Base-by-base conservation (phyloP, 2,797 vertebrate species). In the Urosaurus nigricauda region DNA sequence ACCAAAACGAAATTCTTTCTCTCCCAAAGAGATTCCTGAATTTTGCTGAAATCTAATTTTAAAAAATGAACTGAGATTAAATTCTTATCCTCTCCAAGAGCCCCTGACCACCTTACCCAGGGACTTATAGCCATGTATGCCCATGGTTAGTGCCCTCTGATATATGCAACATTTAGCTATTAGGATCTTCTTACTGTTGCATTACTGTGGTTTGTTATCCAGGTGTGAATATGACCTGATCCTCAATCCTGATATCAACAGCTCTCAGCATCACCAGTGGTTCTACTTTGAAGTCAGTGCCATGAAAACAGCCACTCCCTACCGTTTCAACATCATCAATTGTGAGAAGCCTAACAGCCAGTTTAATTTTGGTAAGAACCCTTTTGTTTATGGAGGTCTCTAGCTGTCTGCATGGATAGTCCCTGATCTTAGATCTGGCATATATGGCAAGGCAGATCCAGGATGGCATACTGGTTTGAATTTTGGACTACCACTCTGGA, bases 301-400 rank as follows among this genome's bases (percentile, higher is more conserved):
- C 84, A 98, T 98, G 98, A 94, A 90, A 93, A 90, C 96, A 0
- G 93, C 94, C 0, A 68, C 97, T 81, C 94, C 97, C 2, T 99
- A 99, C 89, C 98, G 98, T 63, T 98, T 99, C 95, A 99, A 99
- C 87, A 14, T 99, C 95, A 97, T 99, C 97, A 99, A 99, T 96
- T 98, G 98, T 91, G 98, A 99, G 97, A 99, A 99, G 96, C 90
- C 95, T 93, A 98, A 99, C 96, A 99, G 98, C 94, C 98, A 99
- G 86, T 99, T 98, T 95, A 99, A 99, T 96, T 99, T 98, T 0
- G 98, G 98, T 99, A 97, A 82, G 97, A 88, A 19, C 70, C 7
- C n/a, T 4, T 77, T 58, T 68, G 65, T 68, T 9, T 37, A 16
- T 17, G 24, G 3, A 1, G 40, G 32, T 43, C 24, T 74, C 80